Base-by-base conservation (phyloP, 2,888 invertebrate genomes). In the Leptinotarsa rubiginosa region DNA sequence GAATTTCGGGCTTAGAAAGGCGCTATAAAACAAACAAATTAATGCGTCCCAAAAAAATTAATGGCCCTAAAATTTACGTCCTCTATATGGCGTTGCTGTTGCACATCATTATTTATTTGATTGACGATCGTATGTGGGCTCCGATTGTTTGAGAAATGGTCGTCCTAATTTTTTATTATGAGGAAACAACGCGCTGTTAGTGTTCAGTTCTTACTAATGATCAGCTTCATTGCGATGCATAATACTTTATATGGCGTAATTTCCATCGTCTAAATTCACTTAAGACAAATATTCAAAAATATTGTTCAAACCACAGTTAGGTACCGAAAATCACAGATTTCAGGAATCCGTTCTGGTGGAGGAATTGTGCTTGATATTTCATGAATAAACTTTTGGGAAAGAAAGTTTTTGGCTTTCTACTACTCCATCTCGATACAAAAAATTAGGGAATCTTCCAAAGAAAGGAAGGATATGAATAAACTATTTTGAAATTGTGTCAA, bases 31-130 rank as follows among this genome's bases (percentile, higher is more conserved):
- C 64, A 69, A 69, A 73, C 62, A 73, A 73, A 66, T 71, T 71
- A 71, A 73, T 47, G 73, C 18, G 73, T 73, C 69, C 73, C 56
- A 69, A 73, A 65, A 73, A 73, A 65, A 62, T 69, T 67, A 73
- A 56, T 73, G 73, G 73, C 65, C 73, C 69, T 69, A 73, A 69
- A 73, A 69, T 69, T 69, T 47, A 65, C 10, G 47, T 31, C 56
- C 49, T 54, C 49, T 65, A 69, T 73, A 73, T 64, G 67, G 62
- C 47, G n/a, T 18, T 25, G 69, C n/a, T 41, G 62, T 41, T 68
- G 65, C 47, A 22, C 49, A 65, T 73, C 56, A 59, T 73, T 62
- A 69, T 52, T 62, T 41, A 31, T 62, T 62, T 31, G 41, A 31
- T 25, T 41, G 62, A 62, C 41, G 41, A 62, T 31, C 31, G 13